Percentiles rank a stretch among this genome's conserved stretches.
phyloP scores from a whole-genome alignment of 2,888 invertebrate species.

The Ellobium chinense region DNA sequence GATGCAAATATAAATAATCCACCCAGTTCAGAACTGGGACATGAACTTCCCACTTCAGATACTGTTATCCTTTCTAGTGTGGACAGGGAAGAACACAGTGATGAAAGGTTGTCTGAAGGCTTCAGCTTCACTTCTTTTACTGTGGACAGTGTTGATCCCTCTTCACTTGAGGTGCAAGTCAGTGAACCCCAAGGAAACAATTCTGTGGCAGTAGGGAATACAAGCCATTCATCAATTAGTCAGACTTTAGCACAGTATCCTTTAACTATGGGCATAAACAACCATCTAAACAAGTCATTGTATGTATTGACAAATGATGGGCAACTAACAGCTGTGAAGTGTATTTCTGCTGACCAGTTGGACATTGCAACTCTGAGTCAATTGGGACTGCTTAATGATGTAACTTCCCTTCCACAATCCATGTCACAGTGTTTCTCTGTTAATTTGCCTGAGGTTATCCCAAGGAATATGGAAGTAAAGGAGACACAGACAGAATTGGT shows the following conservation, averaged over 20 bases:
- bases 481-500: conserved; percentile 42
- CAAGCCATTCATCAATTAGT: neutral
- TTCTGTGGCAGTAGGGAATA: neutral
- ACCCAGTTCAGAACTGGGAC: neutral
- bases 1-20: neutral
- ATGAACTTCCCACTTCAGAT: neutral
- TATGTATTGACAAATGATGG: conserved; percentile 27
- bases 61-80: conserved; percentile 22
- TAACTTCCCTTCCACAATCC: neutral
- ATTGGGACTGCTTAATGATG: neutral
- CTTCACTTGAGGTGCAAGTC: neutral
- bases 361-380: neutral
- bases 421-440: neutral
- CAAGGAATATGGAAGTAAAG: conserved; percentile 19
- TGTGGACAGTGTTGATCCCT: neutral
- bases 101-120: conserved; percentile 16
- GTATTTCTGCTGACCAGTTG: neutral
- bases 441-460: neutral
- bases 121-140: conserved; percentile 17
- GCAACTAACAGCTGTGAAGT: conserved; percentile 13
- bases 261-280: neutral
- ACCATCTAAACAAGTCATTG: conserved; percentile 7
- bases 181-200: neutral
- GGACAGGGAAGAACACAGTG: neutral
- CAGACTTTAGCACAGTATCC: neutral